phyloP scores from a whole-genome alignment of 2,113 vertebrate genomes.

The Semnornis frantzii region DNA sequence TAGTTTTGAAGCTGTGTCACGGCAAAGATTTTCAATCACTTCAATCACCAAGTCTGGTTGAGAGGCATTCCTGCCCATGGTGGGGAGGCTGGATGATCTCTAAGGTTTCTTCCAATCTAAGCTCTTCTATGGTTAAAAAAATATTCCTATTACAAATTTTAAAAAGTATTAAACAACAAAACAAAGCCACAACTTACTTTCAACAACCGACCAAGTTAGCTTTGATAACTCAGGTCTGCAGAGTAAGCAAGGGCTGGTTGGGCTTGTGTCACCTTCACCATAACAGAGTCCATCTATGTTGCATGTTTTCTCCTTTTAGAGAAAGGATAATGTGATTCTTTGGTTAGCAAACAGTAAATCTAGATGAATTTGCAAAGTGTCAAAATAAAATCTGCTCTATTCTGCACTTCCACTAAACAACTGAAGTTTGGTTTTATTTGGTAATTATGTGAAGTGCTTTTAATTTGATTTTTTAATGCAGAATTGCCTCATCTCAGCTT shows the following conservation, averaged over 20 bases:
- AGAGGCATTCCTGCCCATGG: too few species aligned
- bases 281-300: conserved; percentile 86
- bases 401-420: not conserved
- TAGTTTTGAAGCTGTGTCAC: not conserved
- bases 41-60: too few species aligned
- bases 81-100: too few species aligned
- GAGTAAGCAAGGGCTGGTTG: conserved; percentile 81
- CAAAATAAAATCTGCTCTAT: not conserved
- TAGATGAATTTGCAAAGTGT: not conserved
- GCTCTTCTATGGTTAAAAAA: too few species aligned
- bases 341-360: not conserved
- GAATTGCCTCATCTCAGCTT: not conserved
- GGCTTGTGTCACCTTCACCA: conserved; percentile 79
- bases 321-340: not conserved
- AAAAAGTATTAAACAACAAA: not conserved
- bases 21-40: not conserved
- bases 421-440: not conserved
- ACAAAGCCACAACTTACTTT: conserved; percentile 80
- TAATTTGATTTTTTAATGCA: not conserved
- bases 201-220: conserved; percentile 84
- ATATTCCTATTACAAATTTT: too few species aligned
- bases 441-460: not conserved
- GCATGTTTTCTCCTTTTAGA: conserved; percentile 88
- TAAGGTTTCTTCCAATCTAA: too few species aligned
- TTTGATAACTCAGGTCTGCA: conserved; percentile 85